Evolutionary conservation across 2,888 invertebrate species (phyloP), one percentile per base, ranked within the genome.

Genomic region (Strigamia maritima): DNA sequence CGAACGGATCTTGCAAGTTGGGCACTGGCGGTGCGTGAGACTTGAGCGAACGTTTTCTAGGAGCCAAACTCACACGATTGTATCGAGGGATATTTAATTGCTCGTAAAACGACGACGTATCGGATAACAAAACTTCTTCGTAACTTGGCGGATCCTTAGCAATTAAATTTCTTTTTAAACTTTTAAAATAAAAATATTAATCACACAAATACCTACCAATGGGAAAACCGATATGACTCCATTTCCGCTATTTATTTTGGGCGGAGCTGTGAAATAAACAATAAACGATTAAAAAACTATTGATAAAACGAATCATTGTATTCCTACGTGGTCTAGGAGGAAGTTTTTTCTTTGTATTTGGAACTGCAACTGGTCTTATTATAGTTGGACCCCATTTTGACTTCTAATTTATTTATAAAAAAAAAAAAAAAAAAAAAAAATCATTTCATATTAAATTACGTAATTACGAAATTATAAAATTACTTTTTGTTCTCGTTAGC

Each of bases 61-160:
- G 44, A 12, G 44, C 44, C n/a, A 60, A 24, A 24, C 60, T 24
- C 60, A 24, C 60, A 22, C 24, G 60, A 60, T 19, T 60, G 24
- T 22, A 60, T 6, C 22, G 60, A 6, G 60, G 22, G 6, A n/a
- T n/a, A 44, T 44, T 44, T 44, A 44, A 44, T 1, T 44, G 44
- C 44, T 44, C 44, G 44, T 44, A 44, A 44, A 44, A 44, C n/a
- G 44, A 44, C 44, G 60, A 60, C 24, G 60, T 60, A 12, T 60
- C 60, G 1, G 24, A 7, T 1, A 16, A 22, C 8, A 60, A 24
- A 24, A 60, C 60, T 60, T 60, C 60, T 60, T 60, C 60, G 60
- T 60, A 60, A 60, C 60, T 60, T 60, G 60, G 60, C 24, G 60
- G 60, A 60, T 60, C 60, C 60, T 60, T 40, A 40, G 10, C 4